A percentile compares a stretch with the other conserved stretches of the same genome.
phyloP scores from a whole-genome alignment of 2,113 vertebrate genomes.

The Oryzias javanicus region DNA sequence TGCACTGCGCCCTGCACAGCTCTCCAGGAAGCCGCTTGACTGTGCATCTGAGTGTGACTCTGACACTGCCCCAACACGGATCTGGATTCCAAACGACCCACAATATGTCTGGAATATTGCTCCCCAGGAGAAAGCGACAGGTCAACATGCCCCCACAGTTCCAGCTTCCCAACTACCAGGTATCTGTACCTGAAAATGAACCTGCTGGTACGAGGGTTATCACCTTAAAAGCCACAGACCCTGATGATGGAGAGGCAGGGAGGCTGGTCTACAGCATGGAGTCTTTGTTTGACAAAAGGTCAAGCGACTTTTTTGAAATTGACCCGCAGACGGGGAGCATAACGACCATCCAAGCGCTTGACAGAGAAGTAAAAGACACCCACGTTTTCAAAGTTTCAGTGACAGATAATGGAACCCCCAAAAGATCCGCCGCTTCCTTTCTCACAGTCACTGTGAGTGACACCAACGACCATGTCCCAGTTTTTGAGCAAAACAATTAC shows the following conservation, averaged over 20 bases:
- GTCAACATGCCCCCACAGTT: constrained; percentile 84
- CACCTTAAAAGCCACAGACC: constrained; percentile 86
- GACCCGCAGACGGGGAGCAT: constrained; percentile 84
- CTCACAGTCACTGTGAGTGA: constrained; percentile 93
- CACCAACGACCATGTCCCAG: constrained; percentile 89
- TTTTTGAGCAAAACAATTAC: constrained; percentile 92
- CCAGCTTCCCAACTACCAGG: constrained; percentile 90
- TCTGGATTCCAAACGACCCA: constrained; percentile 5
- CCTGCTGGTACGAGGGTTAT: constrained; percentile 86
- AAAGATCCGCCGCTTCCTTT: constrained; percentile 81
- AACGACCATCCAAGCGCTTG: constrained; percentile 82
- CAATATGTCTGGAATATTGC: constrained; percentile 16
- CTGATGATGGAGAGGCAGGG: constrained; percentile 88
- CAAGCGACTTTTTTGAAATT: constrained; percentile 87
- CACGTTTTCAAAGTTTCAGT: constrained; percentile 91
- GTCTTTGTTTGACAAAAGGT: constrained; percentile 89
- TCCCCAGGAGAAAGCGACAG: constrained; percentile 73
- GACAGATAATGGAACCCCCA: constrained; percentile 81
- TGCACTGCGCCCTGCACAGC: constrained; percentile 58
- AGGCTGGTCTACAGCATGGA: constrained; percentile 90
- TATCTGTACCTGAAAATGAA: constrained; percentile 91
- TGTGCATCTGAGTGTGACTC: constrained; percentile 55
- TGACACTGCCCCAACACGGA: constrained; percentile 10
- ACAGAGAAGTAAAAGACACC: constrained; percentile 93
- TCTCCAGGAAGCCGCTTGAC: constrained; percentile 34